Base-by-base conservation (phyloP, 2,797 vertebrate species). In the Sphenopsis melanotis region DNA sequence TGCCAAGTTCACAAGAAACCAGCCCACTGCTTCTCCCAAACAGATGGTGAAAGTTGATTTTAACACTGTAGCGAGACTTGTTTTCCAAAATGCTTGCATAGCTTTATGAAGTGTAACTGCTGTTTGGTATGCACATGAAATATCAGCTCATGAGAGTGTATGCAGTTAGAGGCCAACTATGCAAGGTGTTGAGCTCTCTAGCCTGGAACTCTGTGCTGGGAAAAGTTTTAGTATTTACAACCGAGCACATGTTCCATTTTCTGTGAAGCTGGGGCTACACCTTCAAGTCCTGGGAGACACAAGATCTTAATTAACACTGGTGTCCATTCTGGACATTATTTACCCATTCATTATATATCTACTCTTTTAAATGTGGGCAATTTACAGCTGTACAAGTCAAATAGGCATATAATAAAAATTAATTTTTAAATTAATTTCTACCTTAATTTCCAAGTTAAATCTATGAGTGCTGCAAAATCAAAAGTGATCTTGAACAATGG, bases 31-130 rank as follows among this genome's bases (percentile, higher is more conserved):
- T 93, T 97, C 90, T 89, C 85, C 93, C 87, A 72, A 91, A 94
- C 97, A 98, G 97, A 97, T 97, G 97, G 96, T 95, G 36, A 87
- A 95, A 93, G 85, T 66, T 81, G 95, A 70, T 96, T 97, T 97
- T 95, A 91, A 89, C 94, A 95, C 69, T 95, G 85, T 50, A 96
- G 53, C 37, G 85, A 94, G 94, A 94, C n/a, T 92, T 92, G 77
- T 96, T 97, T 96, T 96, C 93, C 86, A 96, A 92, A 96, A 95
- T 81, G 74, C 87, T 95, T 97, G 87, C 92, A 87, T 75, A 97
- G 74, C 60, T 92, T 87, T 85, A 65, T 77, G 88, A 90, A 96
- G 82, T 71, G 78, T 94, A 89, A 93, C 95, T 11, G 27, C 90
- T 85, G 77, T 75, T 97, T 84, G 49, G n/a, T 57, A 91, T n/a